These are phyloP conservation scores for Xiphydria camelus DNA, from an alignment of 2,888 invertebrate genomes.

Conservation along the genomic window DNA sequence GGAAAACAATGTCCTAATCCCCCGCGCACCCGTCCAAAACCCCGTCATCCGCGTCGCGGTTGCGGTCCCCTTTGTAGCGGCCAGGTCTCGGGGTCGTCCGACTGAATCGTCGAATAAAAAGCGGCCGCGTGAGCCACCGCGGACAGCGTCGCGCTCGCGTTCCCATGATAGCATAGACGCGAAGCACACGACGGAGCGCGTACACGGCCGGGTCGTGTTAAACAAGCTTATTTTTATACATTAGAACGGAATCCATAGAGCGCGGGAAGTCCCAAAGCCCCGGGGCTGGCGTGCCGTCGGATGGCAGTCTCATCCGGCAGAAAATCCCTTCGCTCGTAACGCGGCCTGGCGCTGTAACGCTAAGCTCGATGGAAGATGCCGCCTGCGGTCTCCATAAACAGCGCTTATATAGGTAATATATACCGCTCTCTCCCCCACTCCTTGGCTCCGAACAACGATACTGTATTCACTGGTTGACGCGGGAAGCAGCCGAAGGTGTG, in stretches of 20 bases:
- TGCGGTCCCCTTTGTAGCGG: background rate
- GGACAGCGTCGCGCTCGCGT: too few relatives aligned
- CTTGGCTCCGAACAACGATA: background rate
- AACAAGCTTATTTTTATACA: conserved; percentile 40
- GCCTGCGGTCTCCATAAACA: conserved; percentile 56
- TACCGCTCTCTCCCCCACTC: background rate
- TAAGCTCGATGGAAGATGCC: conserved; percentile 53
- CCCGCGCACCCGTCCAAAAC: too few relatives aligned
- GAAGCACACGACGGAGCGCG: too few relatives aligned
- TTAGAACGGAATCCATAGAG: conserved; percentile 19
- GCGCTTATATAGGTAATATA: conserved; percentile 43
- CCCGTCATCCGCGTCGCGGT: background rate
- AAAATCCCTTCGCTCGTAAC: conserved; percentile 50
- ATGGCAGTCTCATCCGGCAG: conserved; percentile 42
- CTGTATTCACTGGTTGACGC: background rate
- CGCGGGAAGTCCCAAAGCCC: conserved; percentile 7
- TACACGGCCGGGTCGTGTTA: conserved; percentile 12
- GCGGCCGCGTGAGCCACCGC: conserved; percentile 12
- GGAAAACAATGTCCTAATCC: conserved; percentile 13
- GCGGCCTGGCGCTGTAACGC: conserved; percentile 43
- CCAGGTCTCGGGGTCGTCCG: conserved; percentile 22
- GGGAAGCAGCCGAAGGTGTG: background rate
- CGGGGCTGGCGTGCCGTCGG: conserved; percentile 14
- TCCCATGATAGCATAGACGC: too few relatives aligned
- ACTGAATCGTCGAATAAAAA: conserved; percentile 27